These are phyloP conservation scores for Gymnoscopelus braueri DNA, from an alignment of 2,797 vertebrate species.

Conservation along the genomic window DNA sequence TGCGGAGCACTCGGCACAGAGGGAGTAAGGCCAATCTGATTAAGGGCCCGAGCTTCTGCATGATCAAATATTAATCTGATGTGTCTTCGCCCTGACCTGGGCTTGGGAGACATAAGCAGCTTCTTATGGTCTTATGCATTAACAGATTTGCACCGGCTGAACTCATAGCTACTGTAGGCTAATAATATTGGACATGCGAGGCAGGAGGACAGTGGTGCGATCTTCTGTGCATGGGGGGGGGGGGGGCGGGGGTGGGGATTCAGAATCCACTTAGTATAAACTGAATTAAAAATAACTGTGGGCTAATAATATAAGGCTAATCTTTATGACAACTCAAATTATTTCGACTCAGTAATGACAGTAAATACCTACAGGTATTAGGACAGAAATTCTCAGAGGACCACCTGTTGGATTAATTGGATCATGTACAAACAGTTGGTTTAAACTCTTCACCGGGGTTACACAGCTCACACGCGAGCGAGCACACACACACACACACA, in stretches of 20 bases:
- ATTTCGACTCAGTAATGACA: conserved; percentile 66
- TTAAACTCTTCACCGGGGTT: conserved; percentile 28
- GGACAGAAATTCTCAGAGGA: conserved; percentile 46
- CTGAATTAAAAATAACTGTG: conserved; percentile 83
- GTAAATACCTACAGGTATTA: conserved; percentile 55
- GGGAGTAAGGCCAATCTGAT: conserved; percentile 95
- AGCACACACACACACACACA: background rate
- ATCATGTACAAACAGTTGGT: conserved; percentile 33
- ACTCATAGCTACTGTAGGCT: conserved; percentile 83
- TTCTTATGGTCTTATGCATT: conserved; percentile 95
- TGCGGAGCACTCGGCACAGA: conserved; percentile 87
- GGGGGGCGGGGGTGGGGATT: conserved; percentile 55
- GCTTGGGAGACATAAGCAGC: conserved; percentile 88
- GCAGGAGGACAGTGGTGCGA: conserved; percentile 81
- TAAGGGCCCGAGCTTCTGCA: conserved; percentile 89
- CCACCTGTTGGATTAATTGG: conserved; percentile 66
- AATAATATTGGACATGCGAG: conserved; percentile 91
- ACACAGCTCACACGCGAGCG: background rate
- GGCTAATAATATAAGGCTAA: conserved; percentile 70
- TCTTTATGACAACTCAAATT: conserved; percentile 71
- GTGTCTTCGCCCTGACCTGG: conserved; percentile 92
- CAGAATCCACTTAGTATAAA: conserved; percentile 91
- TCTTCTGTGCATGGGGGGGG: conserved; percentile 60
- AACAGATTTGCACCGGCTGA: conserved; percentile 93
- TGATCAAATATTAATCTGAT: conserved; percentile 99